Base-by-base conservation (phyloP, 2,888 invertebrate species). In the Mythimna lalbum region DNA sequence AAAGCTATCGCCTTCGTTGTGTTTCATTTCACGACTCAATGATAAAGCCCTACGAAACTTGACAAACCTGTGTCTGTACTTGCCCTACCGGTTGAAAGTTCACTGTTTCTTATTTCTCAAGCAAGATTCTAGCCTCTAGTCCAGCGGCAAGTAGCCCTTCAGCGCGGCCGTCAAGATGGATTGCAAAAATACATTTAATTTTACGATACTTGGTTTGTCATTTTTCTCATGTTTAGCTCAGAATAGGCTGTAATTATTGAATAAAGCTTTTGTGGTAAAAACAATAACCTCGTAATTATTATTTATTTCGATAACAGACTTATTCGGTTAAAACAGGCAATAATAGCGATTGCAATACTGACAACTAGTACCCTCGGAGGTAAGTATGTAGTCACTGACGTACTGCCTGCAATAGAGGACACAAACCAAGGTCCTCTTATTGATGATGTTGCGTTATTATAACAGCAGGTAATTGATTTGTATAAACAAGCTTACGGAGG, bases 21-120 rank as follows among this genome's bases (percentile, higher is more conserved):
- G 61, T 76, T 78, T 76, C 78, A 70, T 73, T 77, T 73, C 69
- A 77, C 73, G 76, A 72, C 57, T 64, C 65, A 65, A 65, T 68
- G 72, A 79, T 72, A 76, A 71, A 76, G 68, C 62, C 72, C 76
- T 72, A 76, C 68, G 49, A 53, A 80, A 80, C 76, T 79, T 76
- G 72, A 71, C 55, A 67, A 80, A 78, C 77, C 74, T 79, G 76
- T 78, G 78, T 62, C 68, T 57, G 43, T 63, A 63, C 74, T 69
- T 52, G 62, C 61, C 61, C 74, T 64, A 57, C 74, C 62, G 49
- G 77, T 78, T 78, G 74, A 77, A 77, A 77, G 79, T 77, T 78
- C 77, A 73, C 67, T 78, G 49, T 78, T 73, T 76, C 73, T 78
- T 76, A 78, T 78, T 78, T 68, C 56, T 63, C 57, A 61, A 63